A percentile compares a stretch with the other conserved stretches of the same genome.
These are phyloP conservation scores for Alethe castanea DNA, from an alignment of 2,113 vertebrate species.

Conservation along the genomic window DNA sequence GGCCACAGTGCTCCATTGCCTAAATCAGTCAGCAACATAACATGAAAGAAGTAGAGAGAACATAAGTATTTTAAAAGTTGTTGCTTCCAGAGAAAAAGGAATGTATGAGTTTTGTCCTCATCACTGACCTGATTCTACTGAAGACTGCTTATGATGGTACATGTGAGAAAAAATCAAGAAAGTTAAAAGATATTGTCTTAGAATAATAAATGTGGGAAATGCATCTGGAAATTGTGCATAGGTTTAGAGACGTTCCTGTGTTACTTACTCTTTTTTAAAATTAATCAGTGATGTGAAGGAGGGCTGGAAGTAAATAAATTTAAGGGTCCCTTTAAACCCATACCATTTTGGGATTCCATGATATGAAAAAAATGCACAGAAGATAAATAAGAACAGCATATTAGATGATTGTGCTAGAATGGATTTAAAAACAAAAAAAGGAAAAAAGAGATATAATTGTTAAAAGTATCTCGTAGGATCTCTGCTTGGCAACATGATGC, in stretches of 20 bases:
- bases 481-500: background rate
- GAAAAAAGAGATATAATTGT: background rate
- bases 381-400: background rate
- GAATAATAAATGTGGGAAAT: background rate
- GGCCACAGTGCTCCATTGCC: conserved; percentile 42
- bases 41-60: conserved; percentile 46
- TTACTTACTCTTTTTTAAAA: background rate
- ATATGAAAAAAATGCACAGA: background rate
- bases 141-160: background rate
- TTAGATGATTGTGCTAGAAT: background rate
- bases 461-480: background rate
- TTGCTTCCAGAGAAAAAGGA: conserved; percentile 64
- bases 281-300: background rate
- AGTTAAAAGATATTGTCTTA: conserved; percentile 4
- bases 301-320: background rate
- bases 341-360: background rate
- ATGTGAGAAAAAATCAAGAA: background rate
- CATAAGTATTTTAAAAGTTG: conserved; percentile 59
- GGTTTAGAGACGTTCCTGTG: background rate
- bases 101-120: conserved; percentile 62
- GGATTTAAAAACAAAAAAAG: fast-evolving
- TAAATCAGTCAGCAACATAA: conserved; percentile 56
- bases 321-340: background rate
- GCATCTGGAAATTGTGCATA: background rate
- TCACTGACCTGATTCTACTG: conserved; percentile 31